Evolutionary conservation across 2,113 vertebrate genomes (phyloP).

Genomic region (Carlito syrichta): DNA sequence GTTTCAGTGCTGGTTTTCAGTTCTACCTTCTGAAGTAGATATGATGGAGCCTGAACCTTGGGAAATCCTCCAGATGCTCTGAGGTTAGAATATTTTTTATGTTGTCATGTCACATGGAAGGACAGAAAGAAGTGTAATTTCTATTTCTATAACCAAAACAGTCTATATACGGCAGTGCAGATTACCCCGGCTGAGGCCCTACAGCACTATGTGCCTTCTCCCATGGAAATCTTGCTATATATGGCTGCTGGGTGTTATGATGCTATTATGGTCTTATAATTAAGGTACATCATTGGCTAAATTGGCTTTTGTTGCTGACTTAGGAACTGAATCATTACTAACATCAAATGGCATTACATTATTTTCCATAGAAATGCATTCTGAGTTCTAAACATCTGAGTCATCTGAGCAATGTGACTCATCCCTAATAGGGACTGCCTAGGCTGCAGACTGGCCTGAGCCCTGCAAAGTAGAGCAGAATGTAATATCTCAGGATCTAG

Average conservation of each 20-base stretch:
- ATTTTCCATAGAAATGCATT: not conserved
- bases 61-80: not conserved
- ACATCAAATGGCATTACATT: not conserved
- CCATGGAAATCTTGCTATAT: not conserved
- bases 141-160: not conserved
- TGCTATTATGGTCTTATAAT: not conserved
- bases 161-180: not conserved
- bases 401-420: not conserved
- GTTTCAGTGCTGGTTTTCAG: not conserved
- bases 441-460: not conserved
- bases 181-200: not conserved
- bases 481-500: not conserved
- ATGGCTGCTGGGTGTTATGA: not conserved
- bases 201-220: not conserved
- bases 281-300: not conserved
- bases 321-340: not conserved
- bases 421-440: not conserved
- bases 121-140: not conserved
- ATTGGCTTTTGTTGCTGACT: not conserved
- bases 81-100: not conserved
- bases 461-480: not conserved
- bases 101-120: not conserved
- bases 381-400: not conserved
- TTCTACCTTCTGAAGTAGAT: not conserved
- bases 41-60: not conserved